phyloP scores from a whole-genome alignment of 2,888 invertebrate genomes.

The Caenorhabditis sp. region DNA sequence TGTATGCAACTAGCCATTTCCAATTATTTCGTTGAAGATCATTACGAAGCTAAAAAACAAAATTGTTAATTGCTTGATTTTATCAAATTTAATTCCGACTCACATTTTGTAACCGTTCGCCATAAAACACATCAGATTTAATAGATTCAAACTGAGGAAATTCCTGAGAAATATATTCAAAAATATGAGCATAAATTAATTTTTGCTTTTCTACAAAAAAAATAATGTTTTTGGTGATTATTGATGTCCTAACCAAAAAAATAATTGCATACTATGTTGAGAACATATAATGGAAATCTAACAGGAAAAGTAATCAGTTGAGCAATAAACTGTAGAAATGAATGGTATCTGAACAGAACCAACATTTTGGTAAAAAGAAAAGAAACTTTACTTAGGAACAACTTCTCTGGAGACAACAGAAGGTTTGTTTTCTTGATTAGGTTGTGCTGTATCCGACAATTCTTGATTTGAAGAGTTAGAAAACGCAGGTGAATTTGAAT shows the following conservation, averaged over 20 bases:
- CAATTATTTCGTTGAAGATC: conserved; percentile 40
- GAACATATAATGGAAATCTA: conserved; percentile 38
- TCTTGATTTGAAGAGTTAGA: too few relatives aligned
- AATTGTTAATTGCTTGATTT: background rate
- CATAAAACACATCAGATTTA: conserved; percentile 25
- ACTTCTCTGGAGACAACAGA: background rate
- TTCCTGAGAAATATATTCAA: conserved; percentile 27
- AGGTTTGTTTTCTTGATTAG: too few relatives aligned
- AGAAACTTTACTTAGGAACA: too few relatives aligned
- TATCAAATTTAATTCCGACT: background rate
- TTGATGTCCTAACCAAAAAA: conserved; percentile 34
- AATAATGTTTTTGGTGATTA: background rate
- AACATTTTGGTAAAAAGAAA: too few relatives aligned
- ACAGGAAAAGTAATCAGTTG: conserved; percentile 51
- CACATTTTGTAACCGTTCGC: conserved; percentile 25
- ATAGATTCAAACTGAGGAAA: conserved; percentile 13
- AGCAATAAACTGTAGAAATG: conserved; percentile 36
- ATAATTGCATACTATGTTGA: conserved; percentile 37
- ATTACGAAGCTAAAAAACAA: conserved; percentile 35
- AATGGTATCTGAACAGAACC: conserved; percentile 51
- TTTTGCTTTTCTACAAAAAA: background rate
- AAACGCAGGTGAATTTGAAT: conserved; percentile 1
- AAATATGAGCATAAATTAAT: conserved; percentile 29
- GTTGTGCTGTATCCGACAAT: too few relatives aligned
- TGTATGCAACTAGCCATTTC: conserved; percentile 55